Base-by-base conservation (phyloP, 2,113 vertebrate genomes). In the Naja naja region DNA sequence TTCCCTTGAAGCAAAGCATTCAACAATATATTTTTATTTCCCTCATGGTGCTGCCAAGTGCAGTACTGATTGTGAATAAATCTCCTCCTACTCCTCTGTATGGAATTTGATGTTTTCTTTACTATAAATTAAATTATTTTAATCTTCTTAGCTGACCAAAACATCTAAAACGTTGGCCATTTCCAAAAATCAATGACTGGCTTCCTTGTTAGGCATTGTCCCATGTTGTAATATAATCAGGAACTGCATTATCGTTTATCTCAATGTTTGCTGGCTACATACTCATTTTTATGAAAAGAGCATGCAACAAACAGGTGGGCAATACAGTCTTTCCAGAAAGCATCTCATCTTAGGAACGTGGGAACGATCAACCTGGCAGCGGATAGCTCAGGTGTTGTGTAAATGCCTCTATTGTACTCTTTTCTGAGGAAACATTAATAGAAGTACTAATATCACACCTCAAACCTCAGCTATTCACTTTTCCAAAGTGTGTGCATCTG, bases 311-410 rank as follows among this genome's bases (percentile, higher is more conserved):
- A 92, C 93, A 96, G 95, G 94, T 96, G 93, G 96, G 96, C 97
- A 98, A 97, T 95, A 92, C 94, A 97, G 97, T 97, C 97, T 94
- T 94, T 95, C 91, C 94, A 90, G 94, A 97, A 95, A 96, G 16
- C 94, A 93, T 95, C 88, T 91, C 93, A 93, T 94, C 95, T 95
- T 91, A 94, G 91, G 93, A 95, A 96, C 93, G 91, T 93, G 91
- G 94, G 87, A 54, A 52, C 49, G 52, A 81, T 94, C 1, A 11
- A 95, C 64, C 58, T 94, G 94, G 93, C n/a, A 20, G 49, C 56
- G 69, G 89, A 87, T 81, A 49, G 87, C 90, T 94, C 95, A 90
- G 86, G 94, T 90, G 93, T 93, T 85, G 53, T 93, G 91, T 93
- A 95, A 97, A 52, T 92, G 96, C 96, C 92, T 94, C 53, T 0